A percentile compares a stretch with the other conserved stretches of the same genome.
Conservation (phyloP, 2,888 invertebrate genomes). For the Dinocampus coccinellae region DNA sequence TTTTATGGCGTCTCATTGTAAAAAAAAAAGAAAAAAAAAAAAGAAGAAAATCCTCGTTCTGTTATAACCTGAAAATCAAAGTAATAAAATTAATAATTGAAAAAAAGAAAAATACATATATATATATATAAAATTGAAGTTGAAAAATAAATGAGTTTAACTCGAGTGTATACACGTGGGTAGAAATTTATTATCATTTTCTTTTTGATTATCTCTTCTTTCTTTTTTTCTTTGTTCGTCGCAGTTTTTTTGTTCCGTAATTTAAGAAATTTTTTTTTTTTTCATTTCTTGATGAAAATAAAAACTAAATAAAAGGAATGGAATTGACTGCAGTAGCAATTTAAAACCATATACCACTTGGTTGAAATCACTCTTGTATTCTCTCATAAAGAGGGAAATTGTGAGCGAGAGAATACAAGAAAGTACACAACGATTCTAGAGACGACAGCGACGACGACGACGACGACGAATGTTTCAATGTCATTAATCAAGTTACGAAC, state of each 20-base stretch:
- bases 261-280: neutral
- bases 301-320: neutral
- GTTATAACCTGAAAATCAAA: neutral
- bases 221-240: too few species aligned
- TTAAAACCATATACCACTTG: neutral
- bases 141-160: too few species aligned
- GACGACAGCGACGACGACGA: neutral
- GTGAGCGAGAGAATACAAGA: slow-evolving; percentile 14
- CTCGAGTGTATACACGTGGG: too few species aligned
- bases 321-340: neutral
- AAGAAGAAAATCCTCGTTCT: neutral
- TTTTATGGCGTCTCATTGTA: neutral
- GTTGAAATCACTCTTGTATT: slow-evolving; percentile 14
- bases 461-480: slow-evolving; percentile 10
- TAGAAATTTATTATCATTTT: too few species aligned
- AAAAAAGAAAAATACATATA: too few species aligned
- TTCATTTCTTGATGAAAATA: neutral
- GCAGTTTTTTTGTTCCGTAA: neutral
- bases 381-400: slow-evolving; percentile 18
- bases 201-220: too few species aligned
- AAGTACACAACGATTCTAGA: neutral
- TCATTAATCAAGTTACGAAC: slow-evolving; percentile 26
- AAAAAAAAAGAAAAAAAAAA: too few species aligned
- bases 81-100: neutral
- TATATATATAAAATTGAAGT: too few species aligned